Percentiles rank a stretch among this genome's conserved stretches.
Conservation (phyloP, 2,113 vertebrate genomes). For the Phaetusa simplex region DNA sequence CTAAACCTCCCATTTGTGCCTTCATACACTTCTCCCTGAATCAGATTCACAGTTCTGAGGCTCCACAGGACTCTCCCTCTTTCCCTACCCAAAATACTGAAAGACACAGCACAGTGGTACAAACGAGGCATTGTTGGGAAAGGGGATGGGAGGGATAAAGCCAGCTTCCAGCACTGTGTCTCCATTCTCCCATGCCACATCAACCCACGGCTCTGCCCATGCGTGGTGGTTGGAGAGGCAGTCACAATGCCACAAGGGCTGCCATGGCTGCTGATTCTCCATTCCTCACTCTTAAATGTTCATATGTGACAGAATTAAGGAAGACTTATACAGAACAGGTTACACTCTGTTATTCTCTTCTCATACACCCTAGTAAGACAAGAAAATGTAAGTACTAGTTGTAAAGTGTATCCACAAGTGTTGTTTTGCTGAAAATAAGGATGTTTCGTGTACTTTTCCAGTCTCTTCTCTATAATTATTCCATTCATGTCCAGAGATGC, state of each 20-base stretch:
- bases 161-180: background rate
- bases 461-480: background rate
- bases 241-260: background rate
- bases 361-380: background rate
- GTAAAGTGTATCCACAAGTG: background rate
- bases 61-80: background rate
- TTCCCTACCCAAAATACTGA: background rate
- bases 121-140: background rate
- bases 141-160: background rate
- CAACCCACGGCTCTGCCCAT: background rate
- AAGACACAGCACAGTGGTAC: background rate
- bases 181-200: fast-evolving
- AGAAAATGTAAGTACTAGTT: background rate
- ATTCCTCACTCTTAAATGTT: background rate
- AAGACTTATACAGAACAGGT: background rate
- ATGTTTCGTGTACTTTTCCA: background rate
- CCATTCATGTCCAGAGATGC: background rate
- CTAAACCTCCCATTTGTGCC: background rate
- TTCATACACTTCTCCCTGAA: background rate
- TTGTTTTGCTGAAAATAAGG: background rate
- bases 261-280: background rate
- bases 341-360: background rate
- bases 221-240: background rate
- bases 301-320: background rate
- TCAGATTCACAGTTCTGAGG: background rate